Evolutionary conservation across 2,113 vertebrate species (phyloP), one percentile per base, ranked within the genome.

Genomic region (Gadus macrocephalus): DNA sequence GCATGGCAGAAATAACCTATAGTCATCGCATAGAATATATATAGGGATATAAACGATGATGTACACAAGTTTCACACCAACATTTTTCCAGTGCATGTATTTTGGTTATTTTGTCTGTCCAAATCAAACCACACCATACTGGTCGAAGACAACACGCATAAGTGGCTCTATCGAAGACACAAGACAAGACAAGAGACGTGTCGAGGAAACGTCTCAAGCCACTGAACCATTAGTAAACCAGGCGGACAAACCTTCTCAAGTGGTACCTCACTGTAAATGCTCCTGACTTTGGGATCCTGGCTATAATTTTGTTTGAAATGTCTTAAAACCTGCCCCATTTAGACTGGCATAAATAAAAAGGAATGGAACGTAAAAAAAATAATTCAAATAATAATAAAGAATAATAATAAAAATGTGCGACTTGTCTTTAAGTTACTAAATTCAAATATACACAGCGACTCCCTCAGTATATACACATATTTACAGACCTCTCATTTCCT

Each of bases 391-490:
- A 87, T 71, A 86, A 89, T 66, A 88, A 83, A 88, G 87, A 91
- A 87, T 71, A 85, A 89, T 86, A 90, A 90, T 88, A 90, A 92
- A 93, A 93, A 90, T 94, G 87, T 92, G 91, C 91, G 91, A 93
- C 93, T 93, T 87, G 85, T 93, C 92, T 93, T 90, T 95, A 95
- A 94, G 93, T 97, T 95, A 96, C 93, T 95, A 93, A 96, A 95
- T 88, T 97, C 96, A 96, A 97, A 98, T 98, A 96, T 97, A 98
- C 96, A 98, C 95, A 97, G 94, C 90, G 95, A 95, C 95, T 95
- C 94, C 91, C 94, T 96, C 95, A 94, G 93, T 98, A 97, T 98
- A 89, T 98, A 98, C 96, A 98, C 89, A 91, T 98, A 93, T 96
- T 94, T 96, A 92, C 91, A 92, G 72, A 87, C 73, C 82, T 86